These are phyloP conservation scores for Megaustenia siamemsis DNA, from an alignment of 2,888 invertebrate species.

Conservation along the genomic window DNA sequence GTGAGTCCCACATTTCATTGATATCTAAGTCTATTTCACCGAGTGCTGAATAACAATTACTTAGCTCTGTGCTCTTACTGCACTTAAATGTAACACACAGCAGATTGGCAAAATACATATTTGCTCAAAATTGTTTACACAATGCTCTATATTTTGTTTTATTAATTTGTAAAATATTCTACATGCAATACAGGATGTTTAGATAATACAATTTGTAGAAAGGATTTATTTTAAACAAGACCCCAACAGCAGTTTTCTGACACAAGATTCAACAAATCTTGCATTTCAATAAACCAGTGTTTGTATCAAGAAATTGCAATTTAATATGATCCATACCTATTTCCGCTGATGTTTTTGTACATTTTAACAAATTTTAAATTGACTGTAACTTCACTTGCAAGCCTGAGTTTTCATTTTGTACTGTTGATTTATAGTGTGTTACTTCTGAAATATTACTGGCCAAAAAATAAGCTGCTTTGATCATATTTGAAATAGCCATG, in stretches of 20 bases:
- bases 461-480: neutral
- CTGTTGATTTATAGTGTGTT: neutral
- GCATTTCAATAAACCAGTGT: neutral
- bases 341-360: neutral
- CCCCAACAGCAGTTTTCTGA: neutral
- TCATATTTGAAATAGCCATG: neutral
- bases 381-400: neutral
- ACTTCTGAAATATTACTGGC: neutral
- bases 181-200: too few relatives aligned
- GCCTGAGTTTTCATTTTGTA: neutral
- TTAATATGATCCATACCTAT: neutral
- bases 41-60: too few relatives aligned
- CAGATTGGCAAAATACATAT: too few relatives aligned
- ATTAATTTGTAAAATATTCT: too few relatives aligned
- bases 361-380: neutral
- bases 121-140: too few relatives aligned
- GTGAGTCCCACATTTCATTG: too few relatives aligned
- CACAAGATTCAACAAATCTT: neutral
- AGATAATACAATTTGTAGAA: too few relatives aligned
- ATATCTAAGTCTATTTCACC: too few relatives aligned
- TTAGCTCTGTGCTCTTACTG: too few relatives aligned
- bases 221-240: too few relatives aligned
- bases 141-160: too few relatives aligned
- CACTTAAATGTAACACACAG: too few relatives aligned
- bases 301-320: neutral